Base-by-base conservation (phyloP, 2,888 invertebrate genomes). In the Phytoseiulus persimilis region DNA sequence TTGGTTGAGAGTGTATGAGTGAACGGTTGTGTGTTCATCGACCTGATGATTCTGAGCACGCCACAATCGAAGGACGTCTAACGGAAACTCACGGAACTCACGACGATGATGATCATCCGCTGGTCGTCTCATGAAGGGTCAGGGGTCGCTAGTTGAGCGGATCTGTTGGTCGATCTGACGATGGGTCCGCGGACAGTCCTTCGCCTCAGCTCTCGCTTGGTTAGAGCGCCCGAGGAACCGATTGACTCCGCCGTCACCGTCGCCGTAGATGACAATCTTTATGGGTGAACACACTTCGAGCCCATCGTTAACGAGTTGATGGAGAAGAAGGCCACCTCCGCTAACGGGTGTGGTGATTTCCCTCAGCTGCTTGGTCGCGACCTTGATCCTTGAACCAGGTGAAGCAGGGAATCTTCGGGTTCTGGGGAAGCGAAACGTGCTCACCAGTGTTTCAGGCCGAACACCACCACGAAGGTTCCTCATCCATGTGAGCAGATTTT, bases 31-130 rank as follows among this genome's bases (percentile, higher is more conserved):
- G 65, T 65, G 65, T 18, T 65, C 65, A 65, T 14, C 65, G 65
- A 65, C 23, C 65, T 65, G 65, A 65, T 65, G 65, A 65, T 65
- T 65, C 65, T 28, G 65, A 65, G 65, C 65, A 65, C 65, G 65
- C 65, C 65, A 65, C 65, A 65, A 65, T 65, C 65, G 65, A 65
- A 65, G 65, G 65, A 65, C 65, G 65, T 65, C 65, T 65, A 65
- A 65, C 65, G 65, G 65, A 65, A 65, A 65, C 65, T 65, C 65
- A 65, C 65, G 65, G 65, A 65, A 65, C 65, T 65, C 65, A 65
- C 65, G 65, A 65, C 18, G 65, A 65, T 65, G 23, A 65, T 65
- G 11, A 65, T 65, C 23, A 23, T 28, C 2, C 65, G 65, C 14
- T 18, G 1, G 1, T 65, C 23, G 65, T 28, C 14, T 28, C 11